Base-by-base conservation (phyloP, 2,113 vertebrate genomes). In the Microtus ochrogaster region DNA sequence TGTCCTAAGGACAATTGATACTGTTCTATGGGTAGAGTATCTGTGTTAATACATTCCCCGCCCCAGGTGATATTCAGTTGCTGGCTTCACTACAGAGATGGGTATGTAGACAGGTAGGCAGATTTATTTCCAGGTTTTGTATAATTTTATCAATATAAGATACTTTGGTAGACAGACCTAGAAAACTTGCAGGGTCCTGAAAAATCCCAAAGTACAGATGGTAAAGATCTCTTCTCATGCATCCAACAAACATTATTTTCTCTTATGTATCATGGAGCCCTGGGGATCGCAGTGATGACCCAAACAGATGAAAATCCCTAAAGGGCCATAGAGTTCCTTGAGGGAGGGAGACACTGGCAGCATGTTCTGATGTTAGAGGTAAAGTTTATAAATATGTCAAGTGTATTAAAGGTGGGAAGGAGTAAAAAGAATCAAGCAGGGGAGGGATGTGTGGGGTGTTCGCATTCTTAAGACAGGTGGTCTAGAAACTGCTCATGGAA, bases 81-180 rank as follows among this genome's bases (percentile, higher is more conserved):
- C 13, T 33, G 44, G 13, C 44, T 65, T 41, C 61, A 33, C 30
- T 26, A 65, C 82, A 33, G 26, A 82, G 47, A 63, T 39, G 65
- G 39, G 16, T 33, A 61, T 11, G 14, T 63, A 24, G 81, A 14
- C 26, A 63, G 82, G 82, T 30, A 82, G 39, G 39, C 14, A 19
- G 24, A 65, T 13, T 21, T 66, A 65, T 65, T 30, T 33, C 1
- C 16, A 92, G 70, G 33, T 47, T 74, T 95, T 79, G 91, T 11
- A 87, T 90, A 52, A 81, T 83, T 94, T 95, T 83, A 19, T 93
- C 78, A 58, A 73, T 77, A 49, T 7, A 49, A 88, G 61, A 41
- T 90, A 41, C 39, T 90, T 10, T 39, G 36, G 1, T 33, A 49
- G 9, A n/a, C 83, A 65, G 16, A 11, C 36, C 41, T 49, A 86